Percentiles rank a stretch among this genome's conserved stretches.
Evolutionary conservation across 2,797 vertebrate species (phyloP).

Genomic region (Ctenopoma multispine): DNA sequence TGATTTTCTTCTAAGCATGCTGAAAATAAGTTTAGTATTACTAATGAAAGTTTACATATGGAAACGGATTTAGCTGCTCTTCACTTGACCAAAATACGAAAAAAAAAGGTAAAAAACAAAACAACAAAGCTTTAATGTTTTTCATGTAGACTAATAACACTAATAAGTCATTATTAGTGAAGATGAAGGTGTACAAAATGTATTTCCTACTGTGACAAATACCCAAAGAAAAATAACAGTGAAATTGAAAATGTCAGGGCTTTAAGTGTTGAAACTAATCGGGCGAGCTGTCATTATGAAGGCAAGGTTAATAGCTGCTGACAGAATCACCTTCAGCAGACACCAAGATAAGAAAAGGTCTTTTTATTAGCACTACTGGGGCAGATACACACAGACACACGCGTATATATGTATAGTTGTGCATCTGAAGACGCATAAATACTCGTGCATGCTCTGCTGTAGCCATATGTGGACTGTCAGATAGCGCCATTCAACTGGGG

Average conservation of each 20-base stretch:
- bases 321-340: constrained; percentile 90
- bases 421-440: constrained; percentile 33
- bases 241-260: constrained; percentile 66
- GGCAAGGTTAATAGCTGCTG: constrained; percentile 93
- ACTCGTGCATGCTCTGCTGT: constrained; percentile 83
- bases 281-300: constrained; percentile 90
- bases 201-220: constrained; percentile 34
- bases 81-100: constrained; percentile 15
- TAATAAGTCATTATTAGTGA: constrained; percentile 45
- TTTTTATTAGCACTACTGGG: constrained; percentile 61
- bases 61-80: constrained; percentile 13
- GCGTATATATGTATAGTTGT: not conserved
- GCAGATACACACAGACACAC: constrained; percentile 22
- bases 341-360: constrained; percentile 90
- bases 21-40: constrained; percentile 10
- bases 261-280: constrained; percentile 90
- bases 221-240: constrained; percentile 25
- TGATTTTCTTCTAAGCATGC: constrained; percentile 26
- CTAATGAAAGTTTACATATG: constrained; percentile 26
- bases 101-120: constrained; percentile 1
- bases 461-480: constrained; percentile 88
- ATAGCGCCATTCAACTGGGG: constrained; percentile 87
- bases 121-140: constrained; percentile 52
- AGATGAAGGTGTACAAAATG: constrained; percentile 38
- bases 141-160: constrained; percentile 39